phyloP scores from a whole-genome alignment of 2,113 vertebrate species.

The Myotis yumanensis region DNA sequence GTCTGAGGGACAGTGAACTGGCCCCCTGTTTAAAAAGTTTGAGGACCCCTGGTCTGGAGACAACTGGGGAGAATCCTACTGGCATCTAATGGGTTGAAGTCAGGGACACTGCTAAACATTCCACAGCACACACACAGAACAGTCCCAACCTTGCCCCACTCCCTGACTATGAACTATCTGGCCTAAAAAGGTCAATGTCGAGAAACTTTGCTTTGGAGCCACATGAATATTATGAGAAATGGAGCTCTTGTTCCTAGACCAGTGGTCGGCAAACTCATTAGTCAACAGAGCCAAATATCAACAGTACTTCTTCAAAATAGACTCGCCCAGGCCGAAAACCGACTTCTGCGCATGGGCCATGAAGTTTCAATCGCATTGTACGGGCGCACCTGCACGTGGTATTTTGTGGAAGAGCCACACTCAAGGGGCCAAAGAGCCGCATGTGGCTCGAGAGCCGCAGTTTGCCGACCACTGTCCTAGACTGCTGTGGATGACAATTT shows the following conservation, averaged over 20 bases:
- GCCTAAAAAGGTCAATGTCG: background rate
- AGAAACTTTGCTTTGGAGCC: background rate
- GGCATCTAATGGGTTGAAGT: background rate
- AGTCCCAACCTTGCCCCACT: background rate
- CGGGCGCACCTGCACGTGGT: no score
- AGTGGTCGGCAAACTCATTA: no score
- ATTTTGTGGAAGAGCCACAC: no score
- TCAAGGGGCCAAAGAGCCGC: no score
- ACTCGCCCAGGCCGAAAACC: no score
- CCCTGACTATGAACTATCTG: background rate
- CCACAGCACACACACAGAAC: background rate
- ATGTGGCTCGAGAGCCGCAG: no score
- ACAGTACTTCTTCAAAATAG: no score
- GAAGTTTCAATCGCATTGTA: no score
- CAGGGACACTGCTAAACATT: background rate
- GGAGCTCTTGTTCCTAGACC: background rate
- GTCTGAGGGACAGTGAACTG: no score
- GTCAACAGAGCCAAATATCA: no score
- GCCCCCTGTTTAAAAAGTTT: no score
- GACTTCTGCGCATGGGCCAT: no score
- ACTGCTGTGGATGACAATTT: background rate
- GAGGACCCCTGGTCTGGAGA: background rate
- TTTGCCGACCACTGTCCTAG: background rate
- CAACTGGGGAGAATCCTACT: background rate
- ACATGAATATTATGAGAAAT: background rate